Percentiles rank a stretch among this genome's conserved stretches.
Evolutionary conservation across 2,113 vertebrate species (phyloP).

Genomic region (human (Homo sapiens)): DNA sequence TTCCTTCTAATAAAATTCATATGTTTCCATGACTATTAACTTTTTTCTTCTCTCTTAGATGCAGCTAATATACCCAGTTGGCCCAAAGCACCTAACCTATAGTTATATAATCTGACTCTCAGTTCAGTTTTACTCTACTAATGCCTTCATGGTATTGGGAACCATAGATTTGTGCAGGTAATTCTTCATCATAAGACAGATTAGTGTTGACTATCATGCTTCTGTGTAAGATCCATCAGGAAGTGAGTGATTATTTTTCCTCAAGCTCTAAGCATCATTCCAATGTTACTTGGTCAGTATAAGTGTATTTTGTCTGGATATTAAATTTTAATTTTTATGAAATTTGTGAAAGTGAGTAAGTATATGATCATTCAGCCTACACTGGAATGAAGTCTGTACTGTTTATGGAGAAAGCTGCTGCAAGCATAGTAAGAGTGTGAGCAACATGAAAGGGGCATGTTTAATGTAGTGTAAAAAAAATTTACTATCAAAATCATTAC

Average conservation of each 20-base stretch:
- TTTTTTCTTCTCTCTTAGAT: slow-evolving; percentile 15
- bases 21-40: background rate
- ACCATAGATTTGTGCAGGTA: background rate
- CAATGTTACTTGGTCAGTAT: background rate
- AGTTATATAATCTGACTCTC: background rate
- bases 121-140: background rate
- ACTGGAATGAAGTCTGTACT: background rate
- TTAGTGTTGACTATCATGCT: background rate
- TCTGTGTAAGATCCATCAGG: background rate
- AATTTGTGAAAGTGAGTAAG: background rate
- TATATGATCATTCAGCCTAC: background rate
- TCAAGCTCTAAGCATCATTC: background rate
- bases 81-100: background rate
- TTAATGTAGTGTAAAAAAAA: background rate
- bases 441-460: too few relatives aligned
- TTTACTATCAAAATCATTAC: background rate
- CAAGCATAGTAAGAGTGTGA: background rate
- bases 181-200: background rate
- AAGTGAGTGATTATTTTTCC: background rate
- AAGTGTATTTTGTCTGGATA: background rate
- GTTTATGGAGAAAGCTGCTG: background rate
- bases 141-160: background rate
- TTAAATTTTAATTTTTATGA: background rate
- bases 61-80: background rate
- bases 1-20: background rate